Percentiles rank a stretch among this genome's conserved stretches.
These are phyloP conservation scores for Gobio gobio DNA, from an alignment of 2,113 vertebrate species.

Conservation along the genomic window DNA sequence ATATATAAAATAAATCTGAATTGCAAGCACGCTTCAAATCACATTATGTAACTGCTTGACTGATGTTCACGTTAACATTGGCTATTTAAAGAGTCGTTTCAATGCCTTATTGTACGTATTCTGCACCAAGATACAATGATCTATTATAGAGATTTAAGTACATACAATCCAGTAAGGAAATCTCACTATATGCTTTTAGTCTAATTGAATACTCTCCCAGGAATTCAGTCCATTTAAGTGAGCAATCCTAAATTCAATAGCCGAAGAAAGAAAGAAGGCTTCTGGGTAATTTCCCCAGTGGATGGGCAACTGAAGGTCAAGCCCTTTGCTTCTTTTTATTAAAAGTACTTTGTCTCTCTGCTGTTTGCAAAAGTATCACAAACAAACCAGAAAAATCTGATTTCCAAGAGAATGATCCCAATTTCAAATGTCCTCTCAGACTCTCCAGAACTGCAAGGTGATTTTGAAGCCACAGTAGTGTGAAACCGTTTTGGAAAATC, in stretches of 20 bases:
- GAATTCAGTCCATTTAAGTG: constrained; percentile 19
- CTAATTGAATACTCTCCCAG: constrained; percentile 22
- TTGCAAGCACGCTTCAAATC: neutral
- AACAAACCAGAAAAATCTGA: neutral
- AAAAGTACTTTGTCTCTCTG: neutral
- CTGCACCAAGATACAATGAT: neutral
- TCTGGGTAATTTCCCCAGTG: constrained; percentile 30
- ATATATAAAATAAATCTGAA: neutral
- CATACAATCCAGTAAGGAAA: neutral
- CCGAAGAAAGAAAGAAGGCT: neutral
- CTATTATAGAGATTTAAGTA: constrained; percentile 4
- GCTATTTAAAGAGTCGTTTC: neutral
- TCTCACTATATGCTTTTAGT: constrained; percentile 20
- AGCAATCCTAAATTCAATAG: constrained; percentile 40
- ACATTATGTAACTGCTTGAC: neutral
- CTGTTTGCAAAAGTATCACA: neutral
- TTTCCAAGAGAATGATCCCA: neutral
- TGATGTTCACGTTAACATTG: neutral
- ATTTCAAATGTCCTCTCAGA: constrained; percentile 8
- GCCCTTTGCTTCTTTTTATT: constrained; percentile 18
- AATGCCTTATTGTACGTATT: neutral
- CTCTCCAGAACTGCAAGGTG: neutral
- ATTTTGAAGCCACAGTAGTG: neutral
- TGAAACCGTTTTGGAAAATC: constrained; percentile 1
- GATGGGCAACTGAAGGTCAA: constrained; percentile 38